Conservation (phyloP, 2,113 vertebrate genomes). For the Podarcis cretensis region DNA sequence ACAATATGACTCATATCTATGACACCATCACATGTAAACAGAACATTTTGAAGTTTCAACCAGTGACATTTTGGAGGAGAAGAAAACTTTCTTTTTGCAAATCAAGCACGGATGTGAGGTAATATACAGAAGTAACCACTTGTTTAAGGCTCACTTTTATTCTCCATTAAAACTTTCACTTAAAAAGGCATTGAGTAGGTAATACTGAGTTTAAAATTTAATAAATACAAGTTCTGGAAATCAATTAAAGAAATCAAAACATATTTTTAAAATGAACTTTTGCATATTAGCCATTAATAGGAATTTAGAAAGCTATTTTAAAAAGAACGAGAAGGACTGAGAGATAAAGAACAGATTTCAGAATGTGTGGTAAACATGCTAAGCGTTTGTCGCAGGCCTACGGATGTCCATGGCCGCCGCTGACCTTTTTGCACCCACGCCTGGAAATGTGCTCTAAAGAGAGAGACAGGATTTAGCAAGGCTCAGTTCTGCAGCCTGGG, state of each 20-base stretch:
- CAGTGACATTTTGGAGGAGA: conserved; percentile 72
- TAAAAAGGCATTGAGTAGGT: conserved; percentile 88
- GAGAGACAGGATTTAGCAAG: conserved; percentile 80
- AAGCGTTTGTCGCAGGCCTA: conserved; percentile 79
- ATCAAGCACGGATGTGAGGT: conserved; percentile 82
- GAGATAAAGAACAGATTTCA: conserved; percentile 80
- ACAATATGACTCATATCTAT: conserved; percentile 68
- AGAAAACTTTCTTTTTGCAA: conserved; percentile 69
- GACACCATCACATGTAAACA: conserved; percentile 79
- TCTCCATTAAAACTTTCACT: conserved; percentile 84
- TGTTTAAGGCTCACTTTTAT: conserved; percentile 87
- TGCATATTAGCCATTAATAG: conserved; percentile 84
- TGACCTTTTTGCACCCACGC: conserved; percentile 74
- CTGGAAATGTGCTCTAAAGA: conserved; percentile 85
- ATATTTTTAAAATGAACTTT: conserved; percentile 77
- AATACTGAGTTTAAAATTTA: conserved; percentile 89
- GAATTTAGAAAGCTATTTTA: conserved; percentile 82
- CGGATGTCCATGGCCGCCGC: conserved; percentile 73
- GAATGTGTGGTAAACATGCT: conserved; percentile 84
- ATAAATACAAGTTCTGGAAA: conserved; percentile 86
- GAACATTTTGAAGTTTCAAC: conserved; percentile 73
- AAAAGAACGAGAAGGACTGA: conserved; percentile 51
- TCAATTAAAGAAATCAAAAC: conserved; percentile 83
- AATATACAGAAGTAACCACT: conserved; percentile 86
- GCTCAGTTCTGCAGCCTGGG: conserved; percentile 87